These are phyloP conservation scores for Platygyra sinensis DNA, from an alignment of 64 coral and sea anemone species.

Conservation along the genomic window DNA sequence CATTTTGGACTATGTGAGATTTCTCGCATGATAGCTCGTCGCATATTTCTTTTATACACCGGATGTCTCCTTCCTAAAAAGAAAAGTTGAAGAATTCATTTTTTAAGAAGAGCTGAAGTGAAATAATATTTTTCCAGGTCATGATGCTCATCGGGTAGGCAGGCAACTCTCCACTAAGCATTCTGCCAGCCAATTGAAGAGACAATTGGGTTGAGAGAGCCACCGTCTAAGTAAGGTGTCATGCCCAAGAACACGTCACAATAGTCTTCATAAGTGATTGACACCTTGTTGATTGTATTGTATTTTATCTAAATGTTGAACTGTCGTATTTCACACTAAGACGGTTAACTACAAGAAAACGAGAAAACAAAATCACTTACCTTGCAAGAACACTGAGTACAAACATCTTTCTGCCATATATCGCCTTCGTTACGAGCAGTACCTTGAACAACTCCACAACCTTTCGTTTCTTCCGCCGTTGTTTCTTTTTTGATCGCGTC, in stretches of 20 bases:
- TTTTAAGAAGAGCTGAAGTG: neutral
- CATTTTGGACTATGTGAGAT: slow-evolving; percentile 9
- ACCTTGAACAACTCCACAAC: slow-evolving; percentile 30
- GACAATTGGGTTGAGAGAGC: no score
- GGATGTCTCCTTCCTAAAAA: slow-evolving; percentile 42
- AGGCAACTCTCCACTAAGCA: no score
- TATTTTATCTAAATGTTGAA: no score
- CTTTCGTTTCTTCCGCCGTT: neutral
- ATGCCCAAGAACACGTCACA: no score
- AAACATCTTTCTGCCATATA: slow-evolving; percentile 28
- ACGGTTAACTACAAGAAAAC: neutral
- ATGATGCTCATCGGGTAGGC: no score
- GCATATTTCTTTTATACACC: slow-evolving; percentile 54
- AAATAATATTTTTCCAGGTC: neutral
- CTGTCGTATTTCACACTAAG: no score
- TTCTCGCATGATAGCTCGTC: slow-evolving; percentile 52
- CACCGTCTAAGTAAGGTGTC: no score
- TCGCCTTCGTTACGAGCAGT: slow-evolving; percentile 5
- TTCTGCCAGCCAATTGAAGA: no score
- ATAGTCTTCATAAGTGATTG: no score
- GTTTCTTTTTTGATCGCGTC: neutral
- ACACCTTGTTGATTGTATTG: no score
- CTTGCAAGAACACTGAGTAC: slow-evolving; percentile 34
- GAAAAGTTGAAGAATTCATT: neutral
- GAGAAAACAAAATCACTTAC: slow-evolving; percentile 3